Evolutionary conservation across 2,113 vertebrate genomes (phyloP).

Genomic region (Chionodraco myersi): DNA sequence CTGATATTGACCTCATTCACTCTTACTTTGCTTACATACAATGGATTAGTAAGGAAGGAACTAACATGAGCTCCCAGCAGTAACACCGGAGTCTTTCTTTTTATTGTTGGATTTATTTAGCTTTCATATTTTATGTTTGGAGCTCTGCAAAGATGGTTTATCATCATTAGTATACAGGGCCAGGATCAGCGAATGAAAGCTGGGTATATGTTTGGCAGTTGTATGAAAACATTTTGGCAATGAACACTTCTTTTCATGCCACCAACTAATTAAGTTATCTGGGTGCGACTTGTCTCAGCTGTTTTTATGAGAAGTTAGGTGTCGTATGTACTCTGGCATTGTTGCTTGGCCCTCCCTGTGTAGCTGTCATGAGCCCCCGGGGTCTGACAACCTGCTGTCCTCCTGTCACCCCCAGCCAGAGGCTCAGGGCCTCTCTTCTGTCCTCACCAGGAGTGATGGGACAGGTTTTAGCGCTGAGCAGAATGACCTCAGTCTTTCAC

Average conservation of each 20-base stretch:
- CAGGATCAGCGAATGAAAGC: too few species aligned
- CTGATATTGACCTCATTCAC: conserved; percentile 4
- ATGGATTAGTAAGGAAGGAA: background rate
- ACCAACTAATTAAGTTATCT: background rate
- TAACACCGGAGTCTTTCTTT: background rate
- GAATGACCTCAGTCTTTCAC: conserved; percentile 59
- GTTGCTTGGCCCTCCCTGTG: background rate
- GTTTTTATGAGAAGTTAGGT: conserved; percentile 12
- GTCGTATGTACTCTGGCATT: background rate
- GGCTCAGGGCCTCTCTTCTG: conserved; percentile 20
- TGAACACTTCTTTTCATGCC: background rate
- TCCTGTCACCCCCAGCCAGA: background rate
- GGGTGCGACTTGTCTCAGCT: background rate
- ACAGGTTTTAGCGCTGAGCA: conserved; percentile 30
- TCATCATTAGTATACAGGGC: background rate
- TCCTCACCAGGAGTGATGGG: conserved; percentile 37
- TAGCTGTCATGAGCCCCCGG: conserved; percentile 32
- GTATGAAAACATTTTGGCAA: background rate
- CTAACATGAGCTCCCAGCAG: background rate
- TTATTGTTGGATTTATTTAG: background rate
- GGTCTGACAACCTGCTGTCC: conserved; percentile 34
- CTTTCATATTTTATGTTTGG: background rate
- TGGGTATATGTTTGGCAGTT: background rate
- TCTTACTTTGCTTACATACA: background rate
- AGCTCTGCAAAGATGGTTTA: background rate